Evolutionary conservation across 2,888 invertebrate genomes (phyloP), one percentile per base, ranked within the genome.

Genomic region (Lobophora halterata): DNA sequence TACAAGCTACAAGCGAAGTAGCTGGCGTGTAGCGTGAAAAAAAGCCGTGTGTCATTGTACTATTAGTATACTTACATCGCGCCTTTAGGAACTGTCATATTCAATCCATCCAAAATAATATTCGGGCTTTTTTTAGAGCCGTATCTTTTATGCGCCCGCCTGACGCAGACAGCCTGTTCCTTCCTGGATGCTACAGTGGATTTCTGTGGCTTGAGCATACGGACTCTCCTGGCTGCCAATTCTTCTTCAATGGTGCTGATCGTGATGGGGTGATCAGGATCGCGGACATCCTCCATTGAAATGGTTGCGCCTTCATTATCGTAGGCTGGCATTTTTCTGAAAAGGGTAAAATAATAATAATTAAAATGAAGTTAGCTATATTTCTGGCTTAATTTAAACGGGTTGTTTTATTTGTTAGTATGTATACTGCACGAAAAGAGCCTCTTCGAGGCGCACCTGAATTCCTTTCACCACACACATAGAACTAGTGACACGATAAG

Each of bases 41-140:
- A n/a, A n/a, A n/a, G n/a, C n/a, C n/a, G n/a, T n/a, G n/a, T n/a
- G n/a, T n/a, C n/a, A n/a, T n/a, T n/a, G n/a, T n/a, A n/a, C n/a
- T n/a, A n/a, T n/a, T n/a, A n/a, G n/a, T n/a, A n/a, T 13, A 91
- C 93, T 92, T 86, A 95, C 95, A 96, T 96, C 26, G 93, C 86
- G 31, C 96, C 96, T 70, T 96, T 95, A 10, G 96, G 93, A 23
- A 97, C 97, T 8, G 96, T 96, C 94, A 97, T 95, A 67, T 95
- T 95, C 34, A 97, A 89, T 11, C 95, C 94, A 69, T 96, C 95
- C 33, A 97, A 88, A 19, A 97, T 94, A 16, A 95, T 89, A 56
- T 94, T 93, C 0, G 94, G 94, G 64, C 91, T 94, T 55, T 90
- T 93, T 53, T 92, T 90, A 2, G 92, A 86, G 3, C 97, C 97